These are phyloP conservation scores for Actias luna DNA, from an alignment of 2,888 invertebrate genomes.

Conservation along the genomic window DNA sequence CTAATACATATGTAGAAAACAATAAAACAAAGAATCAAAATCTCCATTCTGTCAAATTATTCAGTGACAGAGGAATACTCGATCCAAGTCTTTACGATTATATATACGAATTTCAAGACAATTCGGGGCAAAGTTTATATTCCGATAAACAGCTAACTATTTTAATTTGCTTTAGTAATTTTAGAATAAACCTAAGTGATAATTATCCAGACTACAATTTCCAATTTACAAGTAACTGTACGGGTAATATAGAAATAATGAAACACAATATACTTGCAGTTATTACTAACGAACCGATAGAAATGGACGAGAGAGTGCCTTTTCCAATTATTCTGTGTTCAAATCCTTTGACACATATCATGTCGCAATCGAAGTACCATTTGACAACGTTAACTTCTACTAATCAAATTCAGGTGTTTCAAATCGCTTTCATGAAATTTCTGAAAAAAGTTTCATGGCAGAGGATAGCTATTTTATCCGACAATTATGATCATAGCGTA, in stretches of 20 bases:
- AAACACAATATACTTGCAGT: conserved; percentile 23
- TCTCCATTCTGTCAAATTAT: background rate
- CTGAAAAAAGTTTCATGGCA: conserved; percentile 33
- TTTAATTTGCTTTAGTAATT: background rate
- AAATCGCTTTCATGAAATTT: conserved; percentile 28
- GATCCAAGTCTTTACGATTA: background rate
- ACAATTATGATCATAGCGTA: conserved; percentile 36
- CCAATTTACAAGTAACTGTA: conserved; percentile 8
- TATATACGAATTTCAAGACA: conserved; percentile 25
- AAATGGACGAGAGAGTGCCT: conserved; percentile 10
- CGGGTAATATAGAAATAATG: background rate
- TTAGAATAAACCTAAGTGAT: background rate
- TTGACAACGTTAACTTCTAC: conserved; percentile 16
- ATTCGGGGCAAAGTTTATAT: background rate
- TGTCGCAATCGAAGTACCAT: background rate
- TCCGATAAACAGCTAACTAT: background rate
- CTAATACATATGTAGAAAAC: background rate
- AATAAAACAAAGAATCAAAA: background rate
- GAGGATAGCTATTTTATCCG: conserved; percentile 45
- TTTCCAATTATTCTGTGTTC: conserved; percentile 32
- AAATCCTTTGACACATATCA: conserved; percentile 16
- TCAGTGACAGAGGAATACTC: background rate
- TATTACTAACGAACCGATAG: conserved; percentile 21
- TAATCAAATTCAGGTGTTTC: conserved; percentile 24
- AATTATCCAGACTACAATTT: background rate